Percentiles rank a stretch among this genome's conserved stretches.
These are phyloP conservation scores for Alsophila aescularia DNA, from an alignment of 2,888 invertebrate genomes.

Conservation along the genomic window DNA sequence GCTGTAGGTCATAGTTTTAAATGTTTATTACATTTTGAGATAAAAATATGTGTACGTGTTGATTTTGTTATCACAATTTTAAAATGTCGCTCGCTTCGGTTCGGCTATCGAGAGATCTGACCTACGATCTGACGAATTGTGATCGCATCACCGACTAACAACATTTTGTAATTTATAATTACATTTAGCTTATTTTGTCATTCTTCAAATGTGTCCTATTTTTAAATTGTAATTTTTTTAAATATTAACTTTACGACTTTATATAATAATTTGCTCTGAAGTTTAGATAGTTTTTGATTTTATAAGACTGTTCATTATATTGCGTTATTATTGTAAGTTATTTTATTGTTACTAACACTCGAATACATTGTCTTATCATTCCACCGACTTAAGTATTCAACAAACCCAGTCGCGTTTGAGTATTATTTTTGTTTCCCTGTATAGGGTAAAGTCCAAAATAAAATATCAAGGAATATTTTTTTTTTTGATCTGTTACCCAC, in stretches of 20 bases:
- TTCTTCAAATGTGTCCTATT: slow-evolving; percentile 63
- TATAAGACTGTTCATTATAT: slow-evolving; percentile 73
- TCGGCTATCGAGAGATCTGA: slow-evolving; percentile 29
- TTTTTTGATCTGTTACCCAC: too few relatives aligned
- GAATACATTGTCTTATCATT: slow-evolving; percentile 72
- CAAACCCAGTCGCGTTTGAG: slow-evolving; percentile 69
- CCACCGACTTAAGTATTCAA: slow-evolving; percentile 77
- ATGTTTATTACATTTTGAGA: slow-evolving; percentile 49
- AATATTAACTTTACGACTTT: slow-evolving; percentile 52
- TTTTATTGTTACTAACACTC: slow-evolving; percentile 67
- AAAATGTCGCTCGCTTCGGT: slow-evolving; percentile 8
- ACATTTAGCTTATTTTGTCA: slow-evolving; percentile 48
- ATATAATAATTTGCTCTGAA: slow-evolving; percentile 63
- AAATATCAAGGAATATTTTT: too few relatives aligned
- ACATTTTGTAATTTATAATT: slow-evolving; percentile 38
- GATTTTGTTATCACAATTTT: slow-evolving; percentile 48
- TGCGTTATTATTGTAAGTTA: slow-evolving; percentile 59
- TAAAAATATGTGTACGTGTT: slow-evolving; percentile 39
- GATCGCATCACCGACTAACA: slow-evolving; percentile 45
- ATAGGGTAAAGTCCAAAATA: not conserved
- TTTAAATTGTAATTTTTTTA: slow-evolving; percentile 50
- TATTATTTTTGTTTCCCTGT: slow-evolving; percentile 52
- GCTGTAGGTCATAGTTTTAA: slow-evolving; percentile 51
- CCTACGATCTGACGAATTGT: slow-evolving; percentile 41
- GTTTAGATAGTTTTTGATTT: slow-evolving; percentile 65